Percentiles rank a stretch among this genome's conserved stretches.
These are phyloP conservation scores for Pitangus sulphuratus DNA, from an alignment of 2,797 vertebrate species.

Conservation along the genomic window DNA sequence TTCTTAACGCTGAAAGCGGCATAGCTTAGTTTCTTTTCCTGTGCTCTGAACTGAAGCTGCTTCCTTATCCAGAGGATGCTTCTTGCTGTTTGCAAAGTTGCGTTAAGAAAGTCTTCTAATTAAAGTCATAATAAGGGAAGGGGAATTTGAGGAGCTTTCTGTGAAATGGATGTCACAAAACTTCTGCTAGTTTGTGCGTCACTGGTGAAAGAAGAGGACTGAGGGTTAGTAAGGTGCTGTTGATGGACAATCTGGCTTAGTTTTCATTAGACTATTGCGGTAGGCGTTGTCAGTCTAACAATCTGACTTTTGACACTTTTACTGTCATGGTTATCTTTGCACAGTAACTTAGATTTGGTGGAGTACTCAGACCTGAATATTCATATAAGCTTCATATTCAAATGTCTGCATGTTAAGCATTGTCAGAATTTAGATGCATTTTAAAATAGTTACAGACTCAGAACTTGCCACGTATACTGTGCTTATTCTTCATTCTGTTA, in stretches of 20 bases:
- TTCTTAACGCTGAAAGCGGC: fast-evolving
- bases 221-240: not conserved
- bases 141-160: not conserved
- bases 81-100: not conserved
- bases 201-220: not conserved
- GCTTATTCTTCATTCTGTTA: not conserved
- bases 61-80: not conserved
- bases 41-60: not conserved
- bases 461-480: not conserved
- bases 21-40: not conserved
- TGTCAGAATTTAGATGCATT: not conserved
- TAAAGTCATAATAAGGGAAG: not conserved
- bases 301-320: not conserved
- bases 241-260: not conserved
- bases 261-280: not conserved
- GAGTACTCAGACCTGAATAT: not conserved
- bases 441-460: not conserved
- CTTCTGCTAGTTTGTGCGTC: not conserved
- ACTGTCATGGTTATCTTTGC: not conserved
- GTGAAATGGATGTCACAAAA: not conserved
- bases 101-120: not conserved
- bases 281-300: not conserved
- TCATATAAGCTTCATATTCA: not conserved
- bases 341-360: not conserved
- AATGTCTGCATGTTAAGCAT: not conserved